Evolutionary conservation across 2,888 invertebrate species (phyloP).

Genomic region (Parochlus steinenii): DNA sequence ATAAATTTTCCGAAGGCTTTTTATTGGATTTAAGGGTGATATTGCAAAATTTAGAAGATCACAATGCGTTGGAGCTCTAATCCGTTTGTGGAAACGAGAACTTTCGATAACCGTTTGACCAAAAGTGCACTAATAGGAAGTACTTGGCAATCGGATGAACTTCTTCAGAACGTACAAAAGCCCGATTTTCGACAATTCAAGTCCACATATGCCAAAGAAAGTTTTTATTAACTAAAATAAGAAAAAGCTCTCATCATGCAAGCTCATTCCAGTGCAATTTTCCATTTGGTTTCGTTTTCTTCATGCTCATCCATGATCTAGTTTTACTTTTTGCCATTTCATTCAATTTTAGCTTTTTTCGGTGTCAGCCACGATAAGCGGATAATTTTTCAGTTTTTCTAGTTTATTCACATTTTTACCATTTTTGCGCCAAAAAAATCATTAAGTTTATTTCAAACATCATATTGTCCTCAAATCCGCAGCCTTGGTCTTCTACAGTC

Average conservation of each 20-base stretch:
- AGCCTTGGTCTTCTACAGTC: conserved; percentile 10
- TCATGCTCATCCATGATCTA: too few relatives aligned
- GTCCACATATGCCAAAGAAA: conserved; percentile 11
- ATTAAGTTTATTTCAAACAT: neutral
- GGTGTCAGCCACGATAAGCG: too few relatives aligned
- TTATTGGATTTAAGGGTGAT: neutral
- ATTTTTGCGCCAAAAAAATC: neutral
- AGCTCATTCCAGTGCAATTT: neutral
- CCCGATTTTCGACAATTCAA: conserved; percentile 28
- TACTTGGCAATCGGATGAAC: too few relatives aligned
- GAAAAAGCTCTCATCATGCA: neutral
- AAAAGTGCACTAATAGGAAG: conserved; percentile 28
- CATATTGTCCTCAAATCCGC: neutral
- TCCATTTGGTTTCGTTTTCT: too few relatives aligned
- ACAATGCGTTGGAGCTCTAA: conserved; percentile 21
- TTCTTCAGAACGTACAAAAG: too few relatives aligned
- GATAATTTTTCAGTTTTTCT: neutral
- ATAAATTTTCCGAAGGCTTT: conserved; percentile 4
- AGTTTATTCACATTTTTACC: neutral
- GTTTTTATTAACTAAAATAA: conserved; percentile 3
- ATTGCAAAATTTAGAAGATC: conserved; percentile 2
- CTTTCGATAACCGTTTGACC: conserved; percentile 27
- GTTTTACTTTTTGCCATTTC: too few relatives aligned
- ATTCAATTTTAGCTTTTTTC: too few relatives aligned
- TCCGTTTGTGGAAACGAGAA: conserved; percentile 27